A percentile compares a stretch with the other conserved stretches of the same genome.
Conservation (phyloP, 1,140 invertebrate genomes). For the Brachionus asplanchnoidis region DNA sequence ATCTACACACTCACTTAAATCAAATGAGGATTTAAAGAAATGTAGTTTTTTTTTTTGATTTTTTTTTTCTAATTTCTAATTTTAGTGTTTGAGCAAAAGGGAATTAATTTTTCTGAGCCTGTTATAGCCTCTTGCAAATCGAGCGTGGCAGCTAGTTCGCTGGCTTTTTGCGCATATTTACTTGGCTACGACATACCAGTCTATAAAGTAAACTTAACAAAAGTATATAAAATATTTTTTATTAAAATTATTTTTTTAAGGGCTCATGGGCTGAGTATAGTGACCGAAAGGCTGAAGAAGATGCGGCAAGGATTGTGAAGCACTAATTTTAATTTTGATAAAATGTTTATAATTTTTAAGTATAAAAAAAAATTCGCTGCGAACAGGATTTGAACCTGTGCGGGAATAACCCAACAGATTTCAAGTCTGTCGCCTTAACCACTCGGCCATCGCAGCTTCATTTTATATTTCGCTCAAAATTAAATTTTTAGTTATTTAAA, state of each 20-base stretch:
- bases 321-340: not conserved
- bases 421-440: conserved; percentile 38
- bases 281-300: conserved; percentile 11
- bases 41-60: not conserved
- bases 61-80: not conserved
- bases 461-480: not conserved
- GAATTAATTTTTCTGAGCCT: conserved; percentile 16
- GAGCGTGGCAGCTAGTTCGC: not conserved
- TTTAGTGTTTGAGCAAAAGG: conserved; percentile 13
- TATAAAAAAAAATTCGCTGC: conserved; percentile 11
- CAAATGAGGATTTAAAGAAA: not conserved
- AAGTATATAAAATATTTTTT: too few relatives aligned
- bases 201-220: not conserved
- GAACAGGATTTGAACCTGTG: conserved; percentile 34
- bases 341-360: too few relatives aligned
- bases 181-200: not conserved
- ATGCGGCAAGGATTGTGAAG: not conserved
- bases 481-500: not conserved
- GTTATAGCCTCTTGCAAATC: conserved; percentile 9
- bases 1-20: not conserved
- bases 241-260: not conserved
- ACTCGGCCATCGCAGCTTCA: conserved; percentile 29
- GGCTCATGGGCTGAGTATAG: conserved; percentile 27
- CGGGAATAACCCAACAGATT: conserved; percentile 25
- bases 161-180: conserved; percentile 13